phyloP scores from a whole-genome alignment of 1,140 invertebrate genomes.

The Delia radicum region DNA sequence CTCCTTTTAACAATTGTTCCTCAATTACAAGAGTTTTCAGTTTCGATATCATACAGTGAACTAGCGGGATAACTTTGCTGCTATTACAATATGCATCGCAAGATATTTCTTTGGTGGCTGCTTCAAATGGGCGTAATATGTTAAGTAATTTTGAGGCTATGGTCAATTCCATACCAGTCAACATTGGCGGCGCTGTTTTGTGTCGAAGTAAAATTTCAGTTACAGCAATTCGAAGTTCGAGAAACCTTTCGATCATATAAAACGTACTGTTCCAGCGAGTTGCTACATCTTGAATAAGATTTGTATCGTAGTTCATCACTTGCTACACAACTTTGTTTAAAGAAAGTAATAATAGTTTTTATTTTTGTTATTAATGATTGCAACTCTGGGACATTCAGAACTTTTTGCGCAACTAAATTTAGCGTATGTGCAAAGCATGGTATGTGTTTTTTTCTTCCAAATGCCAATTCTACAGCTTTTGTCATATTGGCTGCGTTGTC shows the following conservation, averaged over 20 bases:
- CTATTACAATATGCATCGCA: slow-evolving; percentile 51
- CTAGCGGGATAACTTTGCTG: slow-evolving; percentile 52
- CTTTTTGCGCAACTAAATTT: slow-evolving; percentile 50
- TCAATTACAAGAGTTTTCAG: slow-evolving; percentile 33
- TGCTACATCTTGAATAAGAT: slow-evolving; percentile 43
- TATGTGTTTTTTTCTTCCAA: slow-evolving; percentile 53
- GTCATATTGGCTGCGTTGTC: slow-evolving; percentile 56
- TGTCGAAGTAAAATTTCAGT: slow-evolving; percentile 45
- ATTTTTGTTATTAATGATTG: slow-evolving; percentile 34
- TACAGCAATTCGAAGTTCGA: slow-evolving; percentile 41
- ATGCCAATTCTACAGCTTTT: slow-evolving; percentile 49
- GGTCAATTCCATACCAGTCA: slow-evolving; percentile 42
- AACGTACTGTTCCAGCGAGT: slow-evolving; percentile 52
- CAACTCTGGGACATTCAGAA: slow-evolving; percentile 28
- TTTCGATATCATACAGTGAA: slow-evolving; percentile 49
- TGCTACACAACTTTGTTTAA: slow-evolving; percentile 50
- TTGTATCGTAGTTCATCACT: slow-evolving; percentile 45
- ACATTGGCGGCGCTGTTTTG: slow-evolving; percentile 44
- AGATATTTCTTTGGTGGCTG: slow-evolving; percentile 55
- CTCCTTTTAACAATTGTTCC: slow-evolving; percentile 30
- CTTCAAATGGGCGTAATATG: slow-evolving; percentile 48
- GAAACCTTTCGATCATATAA: slow-evolving; percentile 53
- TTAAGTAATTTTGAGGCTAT: slow-evolving; percentile 40
- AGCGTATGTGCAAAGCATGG: slow-evolving; percentile 56
- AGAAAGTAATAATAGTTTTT: slow-evolving; percentile 50